phyloP scores from a whole-genome alignment of 2,113 vertebrate genomes.

The Cynocephalus volans region DNA sequence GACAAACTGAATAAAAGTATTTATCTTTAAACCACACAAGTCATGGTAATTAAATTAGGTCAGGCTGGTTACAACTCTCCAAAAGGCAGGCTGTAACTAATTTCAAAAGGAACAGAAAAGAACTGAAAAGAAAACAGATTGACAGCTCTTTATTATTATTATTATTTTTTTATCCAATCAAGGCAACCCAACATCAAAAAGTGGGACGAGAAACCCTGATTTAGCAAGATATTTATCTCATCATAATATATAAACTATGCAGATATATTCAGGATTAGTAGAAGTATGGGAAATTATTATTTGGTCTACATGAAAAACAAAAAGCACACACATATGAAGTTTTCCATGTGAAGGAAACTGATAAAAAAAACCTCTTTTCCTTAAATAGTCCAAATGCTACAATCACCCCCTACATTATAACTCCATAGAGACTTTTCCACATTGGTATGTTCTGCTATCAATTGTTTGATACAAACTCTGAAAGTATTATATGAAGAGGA shows the following conservation, averaged over 20 bases:
- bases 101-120: constrained; percentile 88
- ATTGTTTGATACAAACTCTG: constrained; percentile 46
- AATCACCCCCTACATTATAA: neutral
- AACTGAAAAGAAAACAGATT: constrained; percentile 86
- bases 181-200: constrained; percentile 80
- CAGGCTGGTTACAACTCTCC: constrained; percentile 84
- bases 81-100: constrained; percentile 88
- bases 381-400: neutral
- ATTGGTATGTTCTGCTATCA: neutral
- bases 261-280: neutral
- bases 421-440: neutral
- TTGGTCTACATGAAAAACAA: constrained; percentile 49
- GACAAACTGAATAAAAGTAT: constrained; percentile 86
- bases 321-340: neutral
- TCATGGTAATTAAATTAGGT: constrained; percentile 89
- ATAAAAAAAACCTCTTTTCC: constrained; percentile 11
- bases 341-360: neutral
- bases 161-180: constrained; percentile 73
- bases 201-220: constrained; percentile 50
- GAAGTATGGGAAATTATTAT: constrained; percentile 60
- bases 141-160: constrained; percentile 81
- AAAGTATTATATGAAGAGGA: constrained; percentile 30
- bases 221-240: constrained; percentile 78
- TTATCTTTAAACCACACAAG: constrained; percentile 88
- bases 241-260: constrained; percentile 51